Conservation (phyloP, 1,140 invertebrate genomes). For the Drosophila fuyamai region DNA sequence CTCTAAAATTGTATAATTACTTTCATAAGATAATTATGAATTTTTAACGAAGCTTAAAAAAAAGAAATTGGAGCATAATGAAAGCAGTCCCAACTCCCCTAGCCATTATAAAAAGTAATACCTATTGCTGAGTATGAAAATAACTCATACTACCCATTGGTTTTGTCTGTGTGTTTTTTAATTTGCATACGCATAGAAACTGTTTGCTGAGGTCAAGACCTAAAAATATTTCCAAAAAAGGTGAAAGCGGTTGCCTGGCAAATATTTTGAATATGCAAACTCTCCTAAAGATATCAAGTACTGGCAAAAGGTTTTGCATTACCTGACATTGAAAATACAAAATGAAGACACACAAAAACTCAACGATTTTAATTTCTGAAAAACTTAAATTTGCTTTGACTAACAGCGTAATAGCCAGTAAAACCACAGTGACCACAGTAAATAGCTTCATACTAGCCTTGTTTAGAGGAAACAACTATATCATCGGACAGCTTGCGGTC, state of each 20-base stretch:
- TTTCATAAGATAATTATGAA: too few species aligned
- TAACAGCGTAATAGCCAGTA: background rate
- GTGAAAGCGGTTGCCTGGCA: constrained; percentile 32
- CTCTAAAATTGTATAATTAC: too few species aligned
- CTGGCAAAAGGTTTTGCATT: constrained; percentile 26
- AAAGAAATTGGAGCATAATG: too few species aligned
- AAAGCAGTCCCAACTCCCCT: background rate
- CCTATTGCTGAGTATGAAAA: background rate
- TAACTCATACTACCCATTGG: background rate
- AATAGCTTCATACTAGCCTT: constrained; percentile 36
- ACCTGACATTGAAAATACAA: background rate
- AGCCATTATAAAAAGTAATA: background rate
- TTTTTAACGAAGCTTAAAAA: background rate
- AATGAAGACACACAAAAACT: background rate
- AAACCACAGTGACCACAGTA: constrained; percentile 13
- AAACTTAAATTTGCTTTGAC: background rate
- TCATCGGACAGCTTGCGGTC: constrained; percentile 64
- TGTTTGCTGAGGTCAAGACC: constrained; percentile 33
- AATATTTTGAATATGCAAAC: constrained; percentile 50
- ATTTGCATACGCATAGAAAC: constrained; percentile 25
- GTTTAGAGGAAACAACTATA: constrained; percentile 35
- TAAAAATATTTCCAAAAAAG: constrained; percentile 25
- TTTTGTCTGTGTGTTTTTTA: constrained; percentile 5
- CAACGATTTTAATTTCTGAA: constrained; percentile 1
- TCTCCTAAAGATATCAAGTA: constrained; percentile 16